Percentiles rank a stretch among this genome's conserved stretches.
Conservation (phyloP, 1,140 invertebrate genomes). For the Lepidurus packardi region DNA sequence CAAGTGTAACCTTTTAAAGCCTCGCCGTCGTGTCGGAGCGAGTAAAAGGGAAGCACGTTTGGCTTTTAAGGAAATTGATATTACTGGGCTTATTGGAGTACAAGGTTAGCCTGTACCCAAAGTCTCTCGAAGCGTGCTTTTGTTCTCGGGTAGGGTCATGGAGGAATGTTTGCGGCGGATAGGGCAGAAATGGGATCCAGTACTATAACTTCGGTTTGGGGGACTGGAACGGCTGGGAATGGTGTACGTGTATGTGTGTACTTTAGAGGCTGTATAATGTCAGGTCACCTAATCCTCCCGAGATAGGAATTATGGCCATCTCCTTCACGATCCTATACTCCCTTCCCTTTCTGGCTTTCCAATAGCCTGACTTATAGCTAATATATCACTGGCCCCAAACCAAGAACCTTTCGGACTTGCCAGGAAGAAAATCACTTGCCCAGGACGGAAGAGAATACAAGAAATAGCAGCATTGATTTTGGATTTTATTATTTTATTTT, state of each 20-base stretch:
- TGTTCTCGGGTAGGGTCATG: too few relatives aligned
- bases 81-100: neutral
- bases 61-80: conserved; percentile 8
- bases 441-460: neutral
- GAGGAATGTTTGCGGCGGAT: too few relatives aligned
- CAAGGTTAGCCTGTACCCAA: neutral
- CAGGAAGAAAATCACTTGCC: neutral
- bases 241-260: neutral
- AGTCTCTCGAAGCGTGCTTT: too few relatives aligned
- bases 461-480: neutral
- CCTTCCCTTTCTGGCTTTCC: neutral
- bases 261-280: neutral
- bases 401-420: neutral
- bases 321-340: neutral
- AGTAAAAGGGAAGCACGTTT: neutral
- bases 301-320: conserved; percentile 11
- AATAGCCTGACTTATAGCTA: neutral
- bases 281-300: conserved; percentile 4
- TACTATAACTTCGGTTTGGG: neutral
- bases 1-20: neutral
- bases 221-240: neutral
- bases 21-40: neutral
- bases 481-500: neutral
- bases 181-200: neutral
- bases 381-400: conserved; percentile 5